These are phyloP conservation scores for Callosobruchus maculatus DNA, from an alignment of 2,888 invertebrate species.

Conservation along the genomic window DNA sequence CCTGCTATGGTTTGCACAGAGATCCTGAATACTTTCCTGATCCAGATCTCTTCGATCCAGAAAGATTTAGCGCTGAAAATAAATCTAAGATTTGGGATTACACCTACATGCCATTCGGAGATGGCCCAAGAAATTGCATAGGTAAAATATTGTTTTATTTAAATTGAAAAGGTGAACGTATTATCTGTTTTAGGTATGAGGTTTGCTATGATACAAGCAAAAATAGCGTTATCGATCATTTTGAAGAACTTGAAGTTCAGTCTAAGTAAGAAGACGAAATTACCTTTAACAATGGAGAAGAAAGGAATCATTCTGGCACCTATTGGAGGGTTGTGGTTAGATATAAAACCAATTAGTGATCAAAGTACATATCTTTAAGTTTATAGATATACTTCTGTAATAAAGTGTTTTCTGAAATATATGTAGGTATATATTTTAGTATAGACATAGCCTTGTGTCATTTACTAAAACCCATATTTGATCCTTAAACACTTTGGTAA, in stretches of 20 bases:
- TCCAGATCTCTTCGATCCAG: slow-evolving; percentile 57
- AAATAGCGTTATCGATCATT: slow-evolving; percentile 52
- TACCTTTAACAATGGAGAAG: slow-evolving; percentile 46
- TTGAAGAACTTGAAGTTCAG: slow-evolving; percentile 44
- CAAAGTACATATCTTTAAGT: background rate
- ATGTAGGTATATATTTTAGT: too few species aligned
- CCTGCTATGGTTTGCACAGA: slow-evolving; percentile 56
- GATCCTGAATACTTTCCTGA: slow-evolving; percentile 57
- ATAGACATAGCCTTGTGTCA: too few species aligned
- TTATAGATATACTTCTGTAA: too few species aligned
- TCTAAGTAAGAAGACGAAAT: slow-evolving; percentile 39
- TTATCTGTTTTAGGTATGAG: slow-evolving; percentile 49
- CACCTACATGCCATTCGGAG: slow-evolving; percentile 56
- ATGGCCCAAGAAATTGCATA: slow-evolving; percentile 56
- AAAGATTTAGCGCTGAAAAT: slow-evolving; percentile 54
- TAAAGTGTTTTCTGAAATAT: too few species aligned
- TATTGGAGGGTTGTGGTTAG: slow-evolving; percentile 45
- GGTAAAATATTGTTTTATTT: slow-evolving; percentile 45
- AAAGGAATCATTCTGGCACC: slow-evolving; percentile 45
- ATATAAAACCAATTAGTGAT: slow-evolving; percentile 26
- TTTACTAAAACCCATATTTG: too few species aligned
- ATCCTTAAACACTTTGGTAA: too few species aligned
- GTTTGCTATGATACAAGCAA: slow-evolving; percentile 55
- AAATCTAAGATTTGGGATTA: slow-evolving; percentile 48
- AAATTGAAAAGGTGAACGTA: too few species aligned